A percentile compares a stretch with the other conserved stretches of the same genome.
Conservation (phyloP, 2,888 invertebrate species). For the Formica aserva region DNA sequence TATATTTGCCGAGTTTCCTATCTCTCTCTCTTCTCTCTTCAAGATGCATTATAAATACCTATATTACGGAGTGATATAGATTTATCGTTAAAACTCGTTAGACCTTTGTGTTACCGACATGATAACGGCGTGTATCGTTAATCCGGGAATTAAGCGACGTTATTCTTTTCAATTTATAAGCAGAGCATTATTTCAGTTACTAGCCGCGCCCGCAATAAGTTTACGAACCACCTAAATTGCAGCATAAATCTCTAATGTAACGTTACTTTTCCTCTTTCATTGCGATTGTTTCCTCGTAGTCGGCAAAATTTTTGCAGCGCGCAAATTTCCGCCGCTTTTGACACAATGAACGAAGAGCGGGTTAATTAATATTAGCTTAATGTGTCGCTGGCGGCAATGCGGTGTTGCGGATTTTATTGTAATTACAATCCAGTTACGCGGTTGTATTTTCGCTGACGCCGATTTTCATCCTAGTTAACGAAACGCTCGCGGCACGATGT, state of each 20-base stretch:
- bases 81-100: slow-evolving; percentile 61
- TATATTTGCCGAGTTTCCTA: slow-evolving; percentile 46
- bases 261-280: not conserved
- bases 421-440: slow-evolving; percentile 53
- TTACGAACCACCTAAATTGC: slow-evolving; percentile 1
- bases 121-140: not conserved
- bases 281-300: slow-evolving; percentile 27
- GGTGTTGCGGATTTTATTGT: slow-evolving; percentile 56
- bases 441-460: slow-evolving; percentile 54
- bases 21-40: not conserved
- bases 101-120: slow-evolving; percentile 51
- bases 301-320: slow-evolving; percentile 50
- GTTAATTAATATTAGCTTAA: slow-evolving; percentile 61
- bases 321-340: slow-evolving; percentile 36
- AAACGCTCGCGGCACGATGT: slow-evolving; percentile 6
- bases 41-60: slow-evolving; percentile 59
- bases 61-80: slow-evolving; percentile 37
- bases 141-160: not conserved
- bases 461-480: slow-evolving; percentile 35
- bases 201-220: not conserved
- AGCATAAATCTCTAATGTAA: slow-evolving; percentile 19
- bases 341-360: slow-evolving; percentile 41
- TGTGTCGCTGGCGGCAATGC: slow-evolving; percentile 34
- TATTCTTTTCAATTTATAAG: slow-evolving; percentile 28
- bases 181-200: not conserved